Evolutionary conservation across 2,888 invertebrate genomes (phyloP).

Genomic region (Pollenia griseotomentosa): DNA sequence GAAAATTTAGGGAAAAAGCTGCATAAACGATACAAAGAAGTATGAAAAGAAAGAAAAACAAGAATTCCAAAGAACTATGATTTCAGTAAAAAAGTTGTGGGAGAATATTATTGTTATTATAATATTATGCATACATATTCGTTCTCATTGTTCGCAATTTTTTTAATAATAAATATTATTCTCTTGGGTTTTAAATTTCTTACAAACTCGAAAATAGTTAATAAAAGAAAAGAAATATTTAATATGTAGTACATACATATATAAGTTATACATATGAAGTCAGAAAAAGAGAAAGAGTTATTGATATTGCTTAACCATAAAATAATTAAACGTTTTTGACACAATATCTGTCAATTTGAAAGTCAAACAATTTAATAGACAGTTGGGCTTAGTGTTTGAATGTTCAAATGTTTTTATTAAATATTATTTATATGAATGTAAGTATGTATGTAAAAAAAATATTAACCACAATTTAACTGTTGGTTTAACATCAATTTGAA

Average conservation of each 20-base stretch:
- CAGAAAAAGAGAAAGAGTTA: neutral
- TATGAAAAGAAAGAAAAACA: neutral
- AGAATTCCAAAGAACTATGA: conserved; percentile 38
- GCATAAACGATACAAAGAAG: conserved; percentile 39
- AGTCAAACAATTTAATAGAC: conserved; percentile 22
- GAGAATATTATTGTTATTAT: conserved; percentile 45
- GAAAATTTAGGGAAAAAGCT: conserved; percentile 12
- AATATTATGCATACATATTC: neutral
- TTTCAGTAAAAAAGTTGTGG: conserved; percentile 58
- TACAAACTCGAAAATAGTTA: conserved; percentile 19
- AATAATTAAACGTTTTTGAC: conserved; percentile 43
- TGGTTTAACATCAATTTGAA: conserved; percentile 49
- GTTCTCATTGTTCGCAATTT: conserved; percentile 4
- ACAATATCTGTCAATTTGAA: conserved; percentile 47
- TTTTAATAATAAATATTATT: conserved; percentile 20
- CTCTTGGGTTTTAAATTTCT: conserved; percentile 18
- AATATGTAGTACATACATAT: no score
- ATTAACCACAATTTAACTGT: conserved; percentile 63
- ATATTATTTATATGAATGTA: conserved; percentile 1
- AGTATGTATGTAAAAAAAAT: conserved; percentile 14
- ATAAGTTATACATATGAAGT: no score
- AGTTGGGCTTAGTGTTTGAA: conserved; percentile 4
- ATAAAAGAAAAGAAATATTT: neutral
- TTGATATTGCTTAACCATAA: conserved; percentile 6
- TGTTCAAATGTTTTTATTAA: neutral